These are phyloP conservation scores for Zapornia atra DNA, from an alignment of 2,113 vertebrate species.

Conservation along the genomic window DNA sequence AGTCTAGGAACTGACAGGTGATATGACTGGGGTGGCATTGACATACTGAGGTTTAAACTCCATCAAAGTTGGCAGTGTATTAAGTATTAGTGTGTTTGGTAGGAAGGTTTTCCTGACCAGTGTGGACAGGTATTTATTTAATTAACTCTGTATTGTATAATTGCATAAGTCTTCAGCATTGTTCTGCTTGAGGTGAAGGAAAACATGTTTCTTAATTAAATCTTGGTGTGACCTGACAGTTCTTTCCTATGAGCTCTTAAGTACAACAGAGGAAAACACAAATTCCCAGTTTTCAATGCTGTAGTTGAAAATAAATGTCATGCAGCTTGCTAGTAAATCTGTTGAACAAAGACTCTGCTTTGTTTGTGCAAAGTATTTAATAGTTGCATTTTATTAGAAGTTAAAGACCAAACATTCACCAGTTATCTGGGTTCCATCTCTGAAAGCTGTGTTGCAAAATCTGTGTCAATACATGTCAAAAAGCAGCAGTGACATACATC, in stretches of 20 bases:
- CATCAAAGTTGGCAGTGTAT: not conserved
- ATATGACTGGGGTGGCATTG: not conserved
- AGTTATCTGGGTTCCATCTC: not conserved
- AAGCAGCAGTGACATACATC: not conserved
- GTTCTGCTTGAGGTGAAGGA: not conserved
- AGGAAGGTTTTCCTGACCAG: not conserved
- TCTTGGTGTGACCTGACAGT: not conserved
- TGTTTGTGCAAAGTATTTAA: not conserved
- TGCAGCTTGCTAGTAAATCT: not conserved
- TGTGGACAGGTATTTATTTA: not conserved
- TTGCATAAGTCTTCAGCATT: not conserved
- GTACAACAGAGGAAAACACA: not conserved
- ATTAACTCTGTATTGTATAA: not conserved
- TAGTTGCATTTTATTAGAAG: not conserved
- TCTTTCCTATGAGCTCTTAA: not conserved
- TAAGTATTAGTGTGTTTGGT: not conserved
- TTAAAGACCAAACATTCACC: not conserved
- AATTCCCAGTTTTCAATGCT: not conserved
- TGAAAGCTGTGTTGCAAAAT: not conserved
- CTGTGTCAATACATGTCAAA: not conserved
- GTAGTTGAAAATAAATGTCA: not conserved
- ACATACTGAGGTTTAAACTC: not conserved
- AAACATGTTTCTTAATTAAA: constrained; percentile 29
- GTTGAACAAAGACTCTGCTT: not conserved
- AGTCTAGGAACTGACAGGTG: not conserved